Percentiles rank a stretch among this genome's conserved stretches.
Conservation (phyloP, 2,888 invertebrate species). For the Drepana falcataria region DNA sequence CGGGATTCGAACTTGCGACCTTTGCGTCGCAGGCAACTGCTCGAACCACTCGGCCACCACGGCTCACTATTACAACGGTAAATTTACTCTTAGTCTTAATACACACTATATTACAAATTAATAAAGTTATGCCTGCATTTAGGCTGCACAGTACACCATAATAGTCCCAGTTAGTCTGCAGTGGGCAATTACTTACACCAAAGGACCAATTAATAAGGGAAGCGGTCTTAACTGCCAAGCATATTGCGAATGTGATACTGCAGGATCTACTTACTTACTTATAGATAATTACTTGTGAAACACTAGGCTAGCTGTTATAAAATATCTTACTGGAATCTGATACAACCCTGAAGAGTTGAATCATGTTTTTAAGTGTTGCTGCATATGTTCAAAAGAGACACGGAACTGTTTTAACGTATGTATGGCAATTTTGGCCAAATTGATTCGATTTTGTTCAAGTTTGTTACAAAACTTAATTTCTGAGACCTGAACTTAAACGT, state of each 20-base stretch:
- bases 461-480: too few species aligned
- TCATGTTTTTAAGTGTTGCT: too few species aligned
- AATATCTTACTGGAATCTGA: too few species aligned
- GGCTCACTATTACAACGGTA: neutral
- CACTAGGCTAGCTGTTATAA: constrained; percentile 5
- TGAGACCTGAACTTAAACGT: too few species aligned
- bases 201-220: constrained; percentile 46
- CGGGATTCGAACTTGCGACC: too few species aligned
- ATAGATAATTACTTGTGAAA: constrained; percentile 1
- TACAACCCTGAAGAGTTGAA: too few species aligned
- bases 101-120: constrained; percentile 20
- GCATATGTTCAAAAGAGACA: too few species aligned
- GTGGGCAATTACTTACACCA: constrained; percentile 47
- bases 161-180: constrained; percentile 39
- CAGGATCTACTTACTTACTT: constrained; percentile 11
- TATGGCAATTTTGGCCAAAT: too few species aligned
- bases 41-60: too few species aligned
- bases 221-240: constrained; percentile 33
- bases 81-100: neutral
- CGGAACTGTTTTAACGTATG: too few species aligned
- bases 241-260: constrained; percentile 27
- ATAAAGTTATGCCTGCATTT: constrained; percentile 37
- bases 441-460: too few species aligned
- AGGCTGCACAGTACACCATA: constrained; percentile 28
- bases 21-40: too few species aligned